phyloP scores from a whole-genome alignment of 2,113 vertebrate species.

The Pogona vitticeps region DNA sequence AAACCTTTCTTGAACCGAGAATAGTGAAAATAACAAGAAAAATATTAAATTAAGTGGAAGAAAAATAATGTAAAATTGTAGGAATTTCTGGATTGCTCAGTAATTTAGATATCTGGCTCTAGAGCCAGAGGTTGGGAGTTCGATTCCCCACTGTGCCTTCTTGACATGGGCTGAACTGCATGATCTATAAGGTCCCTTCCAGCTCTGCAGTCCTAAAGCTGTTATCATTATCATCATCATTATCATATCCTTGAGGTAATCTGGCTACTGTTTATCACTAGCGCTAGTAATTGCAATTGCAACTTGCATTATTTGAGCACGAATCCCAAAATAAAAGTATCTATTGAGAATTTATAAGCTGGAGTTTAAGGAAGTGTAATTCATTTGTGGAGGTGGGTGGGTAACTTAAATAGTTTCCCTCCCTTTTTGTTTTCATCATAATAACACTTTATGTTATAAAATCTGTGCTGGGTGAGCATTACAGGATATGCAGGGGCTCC shows the following conservation, averaged over 20 bases:
- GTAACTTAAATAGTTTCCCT: neutral
- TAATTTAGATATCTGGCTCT: too few relatives aligned
- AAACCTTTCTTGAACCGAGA: neutral
- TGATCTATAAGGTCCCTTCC: too few relatives aligned
- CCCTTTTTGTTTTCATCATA: neutral
- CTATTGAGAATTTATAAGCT: neutral
- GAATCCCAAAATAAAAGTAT: neutral
- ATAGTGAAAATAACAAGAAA: neutral
- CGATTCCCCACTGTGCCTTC: too few relatives aligned
- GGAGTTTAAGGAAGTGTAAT: neutral
- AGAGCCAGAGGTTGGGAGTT: too few relatives aligned
- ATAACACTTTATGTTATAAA: constrained; percentile 5
- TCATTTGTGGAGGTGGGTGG: neutral
- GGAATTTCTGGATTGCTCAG: neutral
- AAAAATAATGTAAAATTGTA: neutral
- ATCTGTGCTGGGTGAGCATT: neutral
- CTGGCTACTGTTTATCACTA: neutral
- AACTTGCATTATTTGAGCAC: neutral
- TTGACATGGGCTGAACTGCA: too few relatives aligned
- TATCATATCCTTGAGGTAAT: neutral
- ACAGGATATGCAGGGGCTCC: constrained; percentile 27
- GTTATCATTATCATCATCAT: too few relatives aligned
- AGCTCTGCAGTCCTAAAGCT: too few relatives aligned
- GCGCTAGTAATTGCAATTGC: neutral
- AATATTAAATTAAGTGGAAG: neutral